These are phyloP conservation scores for Nicator chloris DNA, from an alignment of 2,113 vertebrate species.

Conservation along the genomic window DNA sequence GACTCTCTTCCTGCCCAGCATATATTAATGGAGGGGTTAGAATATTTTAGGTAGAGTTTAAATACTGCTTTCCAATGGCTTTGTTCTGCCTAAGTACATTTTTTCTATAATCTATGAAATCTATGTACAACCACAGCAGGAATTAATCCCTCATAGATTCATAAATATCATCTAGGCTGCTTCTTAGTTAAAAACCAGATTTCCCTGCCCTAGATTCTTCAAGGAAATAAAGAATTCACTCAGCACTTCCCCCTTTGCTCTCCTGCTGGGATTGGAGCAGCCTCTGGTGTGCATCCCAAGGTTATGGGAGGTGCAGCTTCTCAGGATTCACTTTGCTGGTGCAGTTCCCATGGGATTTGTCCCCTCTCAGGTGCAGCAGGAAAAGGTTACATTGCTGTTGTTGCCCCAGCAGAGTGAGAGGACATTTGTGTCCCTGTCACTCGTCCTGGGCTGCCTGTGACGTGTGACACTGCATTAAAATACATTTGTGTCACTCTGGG, in stretches of 20 bases:
- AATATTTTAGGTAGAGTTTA: constrained; percentile 1
- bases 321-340: background rate
- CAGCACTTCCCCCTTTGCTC: background rate
- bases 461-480: background rate
- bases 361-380: background rate
- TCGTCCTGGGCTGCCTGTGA: accelerated
- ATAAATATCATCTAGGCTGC: background rate
- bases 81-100: background rate
- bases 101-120: background rate
- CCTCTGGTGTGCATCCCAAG: background rate
- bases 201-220: background rate
- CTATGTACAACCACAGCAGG: background rate
- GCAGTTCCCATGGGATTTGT: background rate
- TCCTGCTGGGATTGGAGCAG: background rate
- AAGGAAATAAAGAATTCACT: background rate
- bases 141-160: background rate
- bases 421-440: background rate
- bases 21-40: background rate
- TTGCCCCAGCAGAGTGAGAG: background rate
- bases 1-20: background rate
- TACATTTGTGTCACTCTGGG: background rate
- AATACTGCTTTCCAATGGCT: background rate
- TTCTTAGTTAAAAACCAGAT: background rate
- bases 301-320: background rate
- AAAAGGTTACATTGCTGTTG: background rate